phyloP scores from a whole-genome alignment of 1,140 invertebrate genomes.

The Caenorhabditis elegans region WBcel235 BX284602.5:8332001-8332500 shows the following conservation, averaged over 20 bases:
- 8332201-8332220: not conserved
- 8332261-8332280: constrained; percentile 8
- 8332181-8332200: too few relatives aligned
- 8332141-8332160: too few relatives aligned
- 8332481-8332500: not conserved
- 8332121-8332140: too few relatives aligned
- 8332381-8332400: too few relatives aligned
- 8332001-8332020: not conserved
- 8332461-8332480: not conserved
- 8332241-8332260: not conserved
- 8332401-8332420: not conserved
- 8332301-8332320: not conserved
- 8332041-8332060: not conserved
- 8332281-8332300: not conserved
- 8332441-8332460: not conserved
- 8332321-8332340: not conserved
- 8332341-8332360: not conserved
- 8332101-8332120: not conserved
- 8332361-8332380: not conserved
- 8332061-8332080: not conserved
- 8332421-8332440: not conserved
- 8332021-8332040: not conserved
- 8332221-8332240: not conserved
- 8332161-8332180: too few relatives aligned
- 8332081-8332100: not conserved